phyloP scores from a whole-genome alignment of 2,113 vertebrate species.

The Oplegnathus fasciatus region DNA sequence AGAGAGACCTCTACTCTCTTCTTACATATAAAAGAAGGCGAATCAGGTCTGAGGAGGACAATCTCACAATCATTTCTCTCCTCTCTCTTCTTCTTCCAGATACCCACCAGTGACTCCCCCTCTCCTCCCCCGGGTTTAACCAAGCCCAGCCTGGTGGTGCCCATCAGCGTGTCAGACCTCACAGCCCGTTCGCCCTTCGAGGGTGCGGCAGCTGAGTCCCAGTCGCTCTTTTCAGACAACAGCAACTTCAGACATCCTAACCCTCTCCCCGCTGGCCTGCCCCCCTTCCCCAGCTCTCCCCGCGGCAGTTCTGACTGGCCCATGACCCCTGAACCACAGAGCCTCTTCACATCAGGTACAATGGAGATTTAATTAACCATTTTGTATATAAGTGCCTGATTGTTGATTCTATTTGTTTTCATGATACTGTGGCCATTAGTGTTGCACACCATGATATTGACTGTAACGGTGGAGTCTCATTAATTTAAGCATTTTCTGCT shows the following conservation, averaged over 20 bases:
- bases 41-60: background rate
- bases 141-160: conserved; percentile 93
- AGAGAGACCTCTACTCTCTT: conserved; percentile 45
- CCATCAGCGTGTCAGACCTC: conserved; percentile 95
- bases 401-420: conserved; percentile 16
- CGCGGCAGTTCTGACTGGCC: conserved; percentile 96
- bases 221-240: conserved; percentile 99
- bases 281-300: conserved; percentile 93
- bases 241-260: conserved; percentile 97
- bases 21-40: background rate
- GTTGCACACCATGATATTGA: background rate
- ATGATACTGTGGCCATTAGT: background rate
- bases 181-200: conserved; percentile 96
- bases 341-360: conserved; percentile 98
- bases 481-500: background rate
- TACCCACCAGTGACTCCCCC: conserved; percentile 94
- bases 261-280: conserved; percentile 95
- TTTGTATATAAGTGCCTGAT: background rate
- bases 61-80: background rate
- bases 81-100: conserved; percentile 76
- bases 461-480: background rate
- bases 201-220: conserved; percentile 96
- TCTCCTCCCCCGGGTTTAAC: conserved; percentile 97
- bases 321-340: conserved; percentile 98
- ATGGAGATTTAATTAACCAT: background rate